Percentiles rank a stretch among this genome's conserved stretches.
Conservation (phyloP, 2,888 invertebrate species). For the Clistopyga incitator region DNA sequence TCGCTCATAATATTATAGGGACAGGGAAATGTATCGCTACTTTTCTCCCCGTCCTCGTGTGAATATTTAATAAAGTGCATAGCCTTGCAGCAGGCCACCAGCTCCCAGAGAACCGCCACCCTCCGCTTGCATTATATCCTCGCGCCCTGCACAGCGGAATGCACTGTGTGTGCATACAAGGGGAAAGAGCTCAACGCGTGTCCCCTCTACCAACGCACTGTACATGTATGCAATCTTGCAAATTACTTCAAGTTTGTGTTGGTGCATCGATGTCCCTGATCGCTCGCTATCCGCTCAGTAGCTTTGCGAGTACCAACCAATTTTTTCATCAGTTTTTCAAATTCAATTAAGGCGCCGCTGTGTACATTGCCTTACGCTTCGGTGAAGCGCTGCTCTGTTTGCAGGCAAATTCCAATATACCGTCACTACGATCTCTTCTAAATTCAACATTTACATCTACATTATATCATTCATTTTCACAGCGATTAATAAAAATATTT, state of each 20-base stretch:
- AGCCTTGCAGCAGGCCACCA: slow-evolving; percentile 60
- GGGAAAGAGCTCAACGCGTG: slow-evolving; percentile 1
- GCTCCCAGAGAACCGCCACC: slow-evolving; percentile 18
- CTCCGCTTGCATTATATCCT: slow-evolving; percentile 1
- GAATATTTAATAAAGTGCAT: slow-evolving; percentile 66
- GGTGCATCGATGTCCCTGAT: slow-evolving; percentile 10
- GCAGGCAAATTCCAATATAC: not conserved
- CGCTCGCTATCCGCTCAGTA: not conserved
- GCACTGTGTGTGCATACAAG: slow-evolving; percentile 12
- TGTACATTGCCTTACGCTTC: slow-evolving; percentile 6
- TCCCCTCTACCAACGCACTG: slow-evolving; percentile 3
- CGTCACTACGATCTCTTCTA: not conserved
- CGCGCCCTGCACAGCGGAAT: slow-evolving; percentile 1
- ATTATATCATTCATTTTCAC: no score
- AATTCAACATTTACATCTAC: not conserved
- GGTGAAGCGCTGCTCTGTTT: not conserved
- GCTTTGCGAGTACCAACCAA: not conserved
- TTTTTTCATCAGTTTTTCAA: slow-evolving; percentile 4
- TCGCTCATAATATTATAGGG: slow-evolving; percentile 33
- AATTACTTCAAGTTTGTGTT: slow-evolving; percentile 30
- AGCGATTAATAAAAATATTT: not conserved
- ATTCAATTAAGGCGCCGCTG: not conserved
- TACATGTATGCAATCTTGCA: not conserved
- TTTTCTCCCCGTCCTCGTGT: slow-evolving; percentile 60
- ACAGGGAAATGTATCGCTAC: slow-evolving; percentile 61